Evolutionary conservation across 2,797 vertebrate genomes (phyloP), one percentile per base, ranked within the genome.

Genomic region (Anguilla marmorata): DNA sequence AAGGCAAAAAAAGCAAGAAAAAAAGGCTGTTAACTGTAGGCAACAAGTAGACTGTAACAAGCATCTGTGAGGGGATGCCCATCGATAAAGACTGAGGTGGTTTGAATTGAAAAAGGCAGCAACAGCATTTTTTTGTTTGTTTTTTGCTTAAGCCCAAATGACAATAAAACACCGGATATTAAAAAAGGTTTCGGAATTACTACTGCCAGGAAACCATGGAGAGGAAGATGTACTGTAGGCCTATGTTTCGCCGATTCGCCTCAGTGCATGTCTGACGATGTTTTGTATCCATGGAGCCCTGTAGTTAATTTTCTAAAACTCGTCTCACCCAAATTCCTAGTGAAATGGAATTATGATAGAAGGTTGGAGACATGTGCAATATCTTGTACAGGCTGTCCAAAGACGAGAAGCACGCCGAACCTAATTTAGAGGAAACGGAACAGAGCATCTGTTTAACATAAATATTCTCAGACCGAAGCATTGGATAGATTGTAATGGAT

Each of bases 401-500:
- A 41, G 74, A 19, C 3, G 30, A 1, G 12, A 74, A 74, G 69
- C 30, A 45, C 14, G 12, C 33, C 2, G 33, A 76, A 41, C 33
- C 0, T 79, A 45, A 79, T 79, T 79, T 45, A 1, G 37, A 45
- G 19, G 37, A 24, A 80, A 24, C 48, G 76, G 21, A 24, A 50
- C 76, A 50, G 76, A n/a, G 9, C 76, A 80, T 50, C 21, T 5
- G 41, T 48, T 80, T 80, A 48, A 80, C 76, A 80, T 80, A 80
- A 80, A 80, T 48, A 80, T 80, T 48, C 76, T 80, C 21, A 48
- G 24, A 50, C 76, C 48, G 76, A 48, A 80, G 37, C 76, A 0
- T 80, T 21, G 19, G 48, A 80, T 80, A 80, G 76, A 50, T 48
- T 80, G 76, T 80, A 16, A 80, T 50, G 41, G 76, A 80, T 80